Conservation (phyloP, 37 sponge, comb jelly and placozoan genomes). For the Corticium candelabrum region DNA sequence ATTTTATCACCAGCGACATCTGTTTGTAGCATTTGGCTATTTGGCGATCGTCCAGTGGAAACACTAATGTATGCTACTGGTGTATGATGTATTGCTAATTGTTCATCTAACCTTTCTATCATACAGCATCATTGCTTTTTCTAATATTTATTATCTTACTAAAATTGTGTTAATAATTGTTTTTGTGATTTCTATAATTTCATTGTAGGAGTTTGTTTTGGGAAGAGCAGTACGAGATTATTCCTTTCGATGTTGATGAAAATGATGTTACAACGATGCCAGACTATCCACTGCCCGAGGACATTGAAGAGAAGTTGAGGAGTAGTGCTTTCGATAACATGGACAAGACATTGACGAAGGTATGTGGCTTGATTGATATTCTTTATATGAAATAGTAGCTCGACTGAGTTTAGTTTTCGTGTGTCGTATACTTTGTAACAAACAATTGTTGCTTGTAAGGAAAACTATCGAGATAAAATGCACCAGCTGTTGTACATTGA, state of each 20-base stretch:
- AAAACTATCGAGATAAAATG: conserved; percentile 44
- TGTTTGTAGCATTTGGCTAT: too few relatives aligned
- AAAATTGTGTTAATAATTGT: too few relatives aligned
- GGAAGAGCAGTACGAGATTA: conserved; percentile 35
- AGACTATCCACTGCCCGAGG: conserved; percentile 40
- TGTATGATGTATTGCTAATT: too few relatives aligned
- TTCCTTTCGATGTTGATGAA: conserved; percentile 11
- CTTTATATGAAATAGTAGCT: not conserved
- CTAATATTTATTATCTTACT: too few relatives aligned
- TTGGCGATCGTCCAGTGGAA: too few relatives aligned
- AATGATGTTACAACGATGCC: conserved; percentile 18
- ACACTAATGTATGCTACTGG: too few relatives aligned
- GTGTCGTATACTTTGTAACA: not conserved
- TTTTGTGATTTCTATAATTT: too few relatives aligned
- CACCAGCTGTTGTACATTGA: conserved; percentile 70
- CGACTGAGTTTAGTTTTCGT: too few relatives aligned
- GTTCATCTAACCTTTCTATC: too few relatives aligned
- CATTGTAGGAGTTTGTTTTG: conserved; percentile 68
- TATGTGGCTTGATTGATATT: not conserved
- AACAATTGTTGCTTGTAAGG: conserved; percentile 3
- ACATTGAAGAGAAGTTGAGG: conserved; percentile 33
- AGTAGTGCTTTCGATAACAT: conserved; percentile 55
- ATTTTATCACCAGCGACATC: too few relatives aligned
- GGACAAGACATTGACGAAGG: conserved; percentile 47
- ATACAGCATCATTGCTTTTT: too few relatives aligned